Percentiles rank a stretch among this genome's conserved stretches.
These are phyloP conservation scores for Schizopygopsis pylzovi DNA, from an alignment of 2,797 vertebrate species.

Conservation along the genomic window DNA sequence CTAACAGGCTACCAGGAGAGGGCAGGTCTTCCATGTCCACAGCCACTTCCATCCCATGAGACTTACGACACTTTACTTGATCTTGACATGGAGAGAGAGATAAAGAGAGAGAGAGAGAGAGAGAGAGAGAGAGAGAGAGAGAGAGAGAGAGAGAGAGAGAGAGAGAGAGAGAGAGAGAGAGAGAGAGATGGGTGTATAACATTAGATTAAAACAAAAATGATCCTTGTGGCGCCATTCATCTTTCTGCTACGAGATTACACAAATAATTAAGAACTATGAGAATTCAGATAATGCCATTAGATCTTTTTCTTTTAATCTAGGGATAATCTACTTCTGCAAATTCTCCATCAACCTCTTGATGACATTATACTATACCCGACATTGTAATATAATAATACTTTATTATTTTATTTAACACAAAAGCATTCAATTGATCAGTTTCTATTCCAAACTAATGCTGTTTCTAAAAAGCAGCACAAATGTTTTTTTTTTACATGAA, in stretches of 20 bases:
- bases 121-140: no score
- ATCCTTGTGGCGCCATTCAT: neutral
- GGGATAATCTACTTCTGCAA: neutral
- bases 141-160: no score
- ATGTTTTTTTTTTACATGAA: no score
- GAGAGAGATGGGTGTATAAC: neutral
- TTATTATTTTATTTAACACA: neutral
- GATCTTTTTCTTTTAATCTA: neutral
- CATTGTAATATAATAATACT: neutral
- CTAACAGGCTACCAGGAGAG: neutral
- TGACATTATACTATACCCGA: neutral
- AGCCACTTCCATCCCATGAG: slow-evolving; percentile 1
- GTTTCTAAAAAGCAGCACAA: neutral
- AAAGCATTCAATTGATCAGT: neutral
- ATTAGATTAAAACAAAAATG: neutral
- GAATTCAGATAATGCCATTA: neutral
- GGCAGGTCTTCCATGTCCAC: slow-evolving; percentile 7
- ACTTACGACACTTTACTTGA: slow-evolving; percentile 18
- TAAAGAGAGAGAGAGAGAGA: no score
- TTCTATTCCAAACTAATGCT: neutral
- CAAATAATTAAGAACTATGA: neutral
- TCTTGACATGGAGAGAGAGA: neutral
- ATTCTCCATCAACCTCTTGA: neutral
- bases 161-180: no score
- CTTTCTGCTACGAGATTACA: neutral